Evolutionary conservation across 2,797 vertebrate genomes (phyloP).

Genomic region (Eupleurogrammus muticus): DNA sequence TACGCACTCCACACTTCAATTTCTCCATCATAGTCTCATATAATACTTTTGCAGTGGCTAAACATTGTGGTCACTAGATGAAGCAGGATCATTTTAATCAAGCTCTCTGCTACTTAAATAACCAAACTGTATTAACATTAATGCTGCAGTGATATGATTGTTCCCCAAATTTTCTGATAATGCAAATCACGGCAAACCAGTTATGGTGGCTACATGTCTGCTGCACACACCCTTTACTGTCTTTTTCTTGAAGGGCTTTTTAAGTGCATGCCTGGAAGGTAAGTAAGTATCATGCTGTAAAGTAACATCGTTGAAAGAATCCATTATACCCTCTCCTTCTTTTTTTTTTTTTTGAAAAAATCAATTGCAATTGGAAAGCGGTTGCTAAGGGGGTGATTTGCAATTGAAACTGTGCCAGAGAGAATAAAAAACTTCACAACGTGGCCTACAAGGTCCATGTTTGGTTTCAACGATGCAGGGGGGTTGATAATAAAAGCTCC

Average conservation of each 20-base stretch:
- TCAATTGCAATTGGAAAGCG: conserved; percentile 62
- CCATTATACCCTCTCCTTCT: conserved; percentile 56
- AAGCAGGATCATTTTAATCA: conserved; percentile 19
- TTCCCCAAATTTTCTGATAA: conserved; percentile 28
- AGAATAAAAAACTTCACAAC: conserved; percentile 53
- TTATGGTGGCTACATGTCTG: conserved; percentile 27
- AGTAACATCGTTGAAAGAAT: conserved; percentile 53
- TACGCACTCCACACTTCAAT: conserved; percentile 26
- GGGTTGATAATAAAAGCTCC: conserved; percentile 15
- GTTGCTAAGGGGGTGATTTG: conserved; percentile 66
- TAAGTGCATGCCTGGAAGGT: conserved; percentile 46
- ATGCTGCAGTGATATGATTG: conserved; percentile 29
- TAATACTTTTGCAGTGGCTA: conserved; percentile 20
- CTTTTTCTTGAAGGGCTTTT: conserved; percentile 39
- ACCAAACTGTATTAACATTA: conserved; percentile 23
- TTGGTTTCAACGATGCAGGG: conserved; percentile 53
- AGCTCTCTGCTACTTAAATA: conserved; percentile 23
- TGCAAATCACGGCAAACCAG: conserved; percentile 2
- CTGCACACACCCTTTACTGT: conserved; percentile 12
- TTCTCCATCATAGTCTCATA: conserved; percentile 16
- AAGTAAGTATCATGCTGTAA: conserved; percentile 40
- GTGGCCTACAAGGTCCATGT: conserved; percentile 45
- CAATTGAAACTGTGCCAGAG: conserved; percentile 48
- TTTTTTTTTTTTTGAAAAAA: conserved; percentile 64
- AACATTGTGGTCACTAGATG: conserved; percentile 23